Percentiles rank a stretch among this genome's conserved stretches.
phyloP scores from a whole-genome alignment of 2,888 invertebrate genomes.

The Cheilosia impressa region DNA sequence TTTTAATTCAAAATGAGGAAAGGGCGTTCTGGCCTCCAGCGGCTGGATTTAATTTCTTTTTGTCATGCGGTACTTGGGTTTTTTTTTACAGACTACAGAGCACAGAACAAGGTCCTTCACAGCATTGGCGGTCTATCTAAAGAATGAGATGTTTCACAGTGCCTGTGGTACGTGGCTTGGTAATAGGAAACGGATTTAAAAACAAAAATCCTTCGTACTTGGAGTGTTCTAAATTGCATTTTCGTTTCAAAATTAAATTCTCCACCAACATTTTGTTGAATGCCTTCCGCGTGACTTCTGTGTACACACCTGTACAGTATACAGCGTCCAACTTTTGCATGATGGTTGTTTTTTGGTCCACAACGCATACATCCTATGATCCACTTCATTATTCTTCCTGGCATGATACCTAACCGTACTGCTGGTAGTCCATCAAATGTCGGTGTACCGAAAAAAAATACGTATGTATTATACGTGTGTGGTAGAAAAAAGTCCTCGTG shows the following conservation, averaged over 20 bases:
- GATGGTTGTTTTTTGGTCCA: conserved; percentile 22
- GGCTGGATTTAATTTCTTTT: too few species aligned
- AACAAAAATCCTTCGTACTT: not conserved
- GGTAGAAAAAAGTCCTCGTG: conserved; percentile 21
- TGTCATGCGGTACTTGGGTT: too few species aligned
- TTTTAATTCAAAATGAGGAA: conserved; percentile 61
- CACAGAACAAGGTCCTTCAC: not conserved
- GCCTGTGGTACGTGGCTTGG: too few species aligned
- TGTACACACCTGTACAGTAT: not conserved
- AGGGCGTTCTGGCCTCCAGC: conserved; percentile 11
- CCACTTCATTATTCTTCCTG: conserved; percentile 28
- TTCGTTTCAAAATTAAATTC: not conserved
- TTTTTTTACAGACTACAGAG: too few species aligned
- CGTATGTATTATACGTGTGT: not conserved
- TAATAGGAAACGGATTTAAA: too few species aligned
- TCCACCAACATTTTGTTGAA: not conserved
- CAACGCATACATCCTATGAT: conserved; percentile 35
- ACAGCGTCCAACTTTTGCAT: not conserved
- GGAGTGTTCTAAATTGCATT: too few species aligned
- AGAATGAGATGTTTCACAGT: too few species aligned
- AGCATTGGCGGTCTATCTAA: not conserved
- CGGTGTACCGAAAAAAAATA: not conserved
- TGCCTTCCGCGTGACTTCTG: not conserved
- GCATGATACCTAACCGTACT: not conserved
- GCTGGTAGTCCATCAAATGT: conserved; percentile 20